phyloP scores from a whole-genome alignment of 2,797 vertebrate species.

The Brotula barbata region DNA sequence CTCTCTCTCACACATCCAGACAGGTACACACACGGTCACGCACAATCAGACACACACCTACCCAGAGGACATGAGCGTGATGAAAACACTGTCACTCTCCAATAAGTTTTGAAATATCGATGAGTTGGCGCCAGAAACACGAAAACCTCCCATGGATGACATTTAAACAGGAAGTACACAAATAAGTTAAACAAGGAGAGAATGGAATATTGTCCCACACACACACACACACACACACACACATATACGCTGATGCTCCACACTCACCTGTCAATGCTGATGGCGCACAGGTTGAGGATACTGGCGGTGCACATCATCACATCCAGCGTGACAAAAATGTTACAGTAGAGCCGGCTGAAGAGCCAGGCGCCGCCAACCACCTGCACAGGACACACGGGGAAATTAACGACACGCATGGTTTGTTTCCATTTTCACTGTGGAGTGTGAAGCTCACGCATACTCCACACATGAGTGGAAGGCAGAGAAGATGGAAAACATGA shows the following conservation, averaged over 20 bases:
- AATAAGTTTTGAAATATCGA: constrained; percentile 24
- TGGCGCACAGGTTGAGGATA: constrained; percentile 96
- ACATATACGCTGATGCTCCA: not conserved
- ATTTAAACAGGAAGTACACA: constrained; percentile 10
- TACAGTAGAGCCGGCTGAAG: constrained; percentile 90
- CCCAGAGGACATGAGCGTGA: constrained; percentile 3
- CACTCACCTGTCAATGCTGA: constrained; percentile 96
- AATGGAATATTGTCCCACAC: not conserved
- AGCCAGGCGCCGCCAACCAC: constrained; percentile 93
- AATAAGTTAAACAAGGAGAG: not conserved
- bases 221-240: constrained; percentile 9
- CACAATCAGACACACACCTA: constrained; percentile 11
- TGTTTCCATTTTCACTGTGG: constrained; percentile 32
- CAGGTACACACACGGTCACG: constrained; percentile 15
- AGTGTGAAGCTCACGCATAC: constrained; percentile 49
- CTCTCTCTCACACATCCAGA: not conserved
- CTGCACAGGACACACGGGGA: constrained; percentile 73
- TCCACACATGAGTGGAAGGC: no score
- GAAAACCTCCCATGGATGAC: constrained; percentile 22
- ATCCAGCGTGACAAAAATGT: constrained; percentile 93
- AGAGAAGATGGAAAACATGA: no score
- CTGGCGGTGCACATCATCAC: constrained; percentile 99
- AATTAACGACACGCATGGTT: constrained; percentile 47
- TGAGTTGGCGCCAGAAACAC: constrained; percentile 14
- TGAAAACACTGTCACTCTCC: constrained; percentile 6